These are phyloP conservation scores for Callipepla squamata DNA, from an alignment of 2,113 vertebrate species.

Conservation along the genomic window DNA sequence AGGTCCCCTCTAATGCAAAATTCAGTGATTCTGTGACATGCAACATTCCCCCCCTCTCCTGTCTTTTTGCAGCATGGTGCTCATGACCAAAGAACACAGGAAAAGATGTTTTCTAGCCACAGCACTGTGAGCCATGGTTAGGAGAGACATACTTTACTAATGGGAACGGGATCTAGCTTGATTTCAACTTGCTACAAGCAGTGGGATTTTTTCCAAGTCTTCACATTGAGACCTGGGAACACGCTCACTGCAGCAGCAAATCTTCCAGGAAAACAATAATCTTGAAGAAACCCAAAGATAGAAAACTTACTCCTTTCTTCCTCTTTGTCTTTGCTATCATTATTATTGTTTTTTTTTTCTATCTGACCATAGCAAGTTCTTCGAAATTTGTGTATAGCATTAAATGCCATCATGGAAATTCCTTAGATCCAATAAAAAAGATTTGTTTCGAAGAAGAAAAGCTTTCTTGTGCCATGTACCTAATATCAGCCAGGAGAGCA, in stretches of 20 bases:
- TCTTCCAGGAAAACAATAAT: background rate
- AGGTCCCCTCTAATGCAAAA: no score
- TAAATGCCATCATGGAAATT: background rate
- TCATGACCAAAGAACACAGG: background rate
- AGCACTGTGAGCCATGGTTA: background rate
- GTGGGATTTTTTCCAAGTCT: background rate
- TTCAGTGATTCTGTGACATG: no score
- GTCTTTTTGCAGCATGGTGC: background rate
- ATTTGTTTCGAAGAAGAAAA: background rate
- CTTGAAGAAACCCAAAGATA: background rate
- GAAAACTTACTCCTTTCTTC: background rate
- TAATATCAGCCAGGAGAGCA: background rate
- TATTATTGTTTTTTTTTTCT: background rate
- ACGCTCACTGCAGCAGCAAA: background rate
- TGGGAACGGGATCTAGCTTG: background rate
- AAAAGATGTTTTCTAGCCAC: background rate
- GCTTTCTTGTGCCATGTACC: background rate
- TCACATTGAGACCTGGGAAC: background rate
- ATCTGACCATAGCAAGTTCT: background rate
- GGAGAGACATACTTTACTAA: background rate
- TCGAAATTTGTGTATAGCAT: background rate
- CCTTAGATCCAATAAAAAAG: background rate
- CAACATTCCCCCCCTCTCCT: background rate
- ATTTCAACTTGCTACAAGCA: background rate
- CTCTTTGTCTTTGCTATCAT: background rate